Percentiles rank a stretch among this genome's conserved stretches.
phyloP scores from a whole-genome alignment of 2,113 vertebrate genomes.

The Macquaria ambigua region DNA sequence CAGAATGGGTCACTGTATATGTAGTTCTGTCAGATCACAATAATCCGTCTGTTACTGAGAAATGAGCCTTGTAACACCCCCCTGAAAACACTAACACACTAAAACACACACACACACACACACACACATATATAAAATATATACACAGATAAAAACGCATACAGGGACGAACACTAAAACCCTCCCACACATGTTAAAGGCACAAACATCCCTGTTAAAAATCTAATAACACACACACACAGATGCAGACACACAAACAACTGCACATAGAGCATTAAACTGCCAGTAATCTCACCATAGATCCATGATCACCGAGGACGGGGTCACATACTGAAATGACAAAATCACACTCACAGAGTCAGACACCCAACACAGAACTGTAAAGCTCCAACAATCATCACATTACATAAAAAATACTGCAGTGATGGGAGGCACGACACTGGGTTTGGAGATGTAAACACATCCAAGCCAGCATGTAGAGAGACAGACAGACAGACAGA shows the following conservation, averaged over 20 bases:
- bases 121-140: background rate
- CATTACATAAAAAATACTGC: conserved; percentile 32
- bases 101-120: background rate
- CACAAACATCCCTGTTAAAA: background rate
- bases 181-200: conserved; percentile 38
- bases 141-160: background rate
- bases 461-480: background rate
- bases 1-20: conserved; percentile 50
- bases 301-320: conserved; percentile 97
- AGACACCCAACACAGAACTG: background rate
- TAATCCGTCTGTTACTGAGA: conserved; percentile 61
- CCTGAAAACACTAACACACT: background rate
- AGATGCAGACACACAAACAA: background rate
- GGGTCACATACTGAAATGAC: conserved; percentile 93
- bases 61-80: conserved; percentile 48
- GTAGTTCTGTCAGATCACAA: conserved; percentile 40
- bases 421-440: conserved; percentile 37
- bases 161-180: conserved; percentile 10
- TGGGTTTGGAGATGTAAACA: conserved; percentile 24
- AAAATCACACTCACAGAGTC: conserved; percentile 38
- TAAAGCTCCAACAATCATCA: background rate
- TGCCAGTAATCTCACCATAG: conserved; percentile 89
- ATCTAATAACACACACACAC: background rate
- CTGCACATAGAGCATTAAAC: background rate
- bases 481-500: background rate